Evolutionary conservation across 2,888 invertebrate genomes (phyloP).

Genomic region (Drosophila suboccidentalis): DNA sequence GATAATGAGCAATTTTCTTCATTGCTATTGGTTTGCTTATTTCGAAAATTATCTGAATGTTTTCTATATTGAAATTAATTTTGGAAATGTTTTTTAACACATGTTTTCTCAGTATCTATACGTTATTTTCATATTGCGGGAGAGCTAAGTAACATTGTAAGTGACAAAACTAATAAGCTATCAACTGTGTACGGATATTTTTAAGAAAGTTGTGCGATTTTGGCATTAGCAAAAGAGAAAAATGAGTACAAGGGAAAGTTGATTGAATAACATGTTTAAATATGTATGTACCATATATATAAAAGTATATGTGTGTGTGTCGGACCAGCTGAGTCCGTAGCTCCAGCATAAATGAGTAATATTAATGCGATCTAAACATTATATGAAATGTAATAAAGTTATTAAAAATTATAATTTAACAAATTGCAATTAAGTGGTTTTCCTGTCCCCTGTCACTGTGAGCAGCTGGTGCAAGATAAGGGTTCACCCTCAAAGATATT

Average conservation of each 20-base stretch:
- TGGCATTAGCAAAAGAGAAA: slow-evolving; percentile 9
- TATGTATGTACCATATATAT: slow-evolving; percentile 43
- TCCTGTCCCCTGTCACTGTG: not conserved
- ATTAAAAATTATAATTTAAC: slow-evolving; percentile 78
- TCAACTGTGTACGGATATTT: slow-evolving; percentile 58
- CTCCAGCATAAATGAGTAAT: slow-evolving; percentile 65
- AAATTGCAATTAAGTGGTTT: slow-evolving; percentile 38
- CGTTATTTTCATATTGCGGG: slow-evolving; percentile 27
- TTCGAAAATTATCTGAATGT: slow-evolving; percentile 25
- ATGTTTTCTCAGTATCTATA: slow-evolving; percentile 21
- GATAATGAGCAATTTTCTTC: slow-evolving; percentile 36
- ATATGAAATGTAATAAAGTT: slow-evolving; percentile 81
- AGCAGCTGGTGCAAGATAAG: not conserved
- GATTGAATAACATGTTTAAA: slow-evolving; percentile 57
- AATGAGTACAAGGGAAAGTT: slow-evolving; percentile 28
- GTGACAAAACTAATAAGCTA: slow-evolving; percentile 47
- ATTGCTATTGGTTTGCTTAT: slow-evolving; percentile 38
- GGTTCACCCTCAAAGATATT: no score
- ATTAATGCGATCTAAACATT: slow-evolving; percentile 80
- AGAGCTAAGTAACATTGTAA: slow-evolving; percentile 35
- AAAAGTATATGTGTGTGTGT: slow-evolving; percentile 47
- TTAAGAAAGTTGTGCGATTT: slow-evolving; percentile 36
- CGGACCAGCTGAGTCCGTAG: slow-evolving; percentile 61
- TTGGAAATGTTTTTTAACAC: slow-evolving; percentile 24
- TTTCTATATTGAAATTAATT: slow-evolving; percentile 42